These are phyloP conservation scores for Hexactinellida sp. DNA, from an alignment of 37 sponge, comb jelly and placozoan species.

Conservation along the genomic window DNA sequence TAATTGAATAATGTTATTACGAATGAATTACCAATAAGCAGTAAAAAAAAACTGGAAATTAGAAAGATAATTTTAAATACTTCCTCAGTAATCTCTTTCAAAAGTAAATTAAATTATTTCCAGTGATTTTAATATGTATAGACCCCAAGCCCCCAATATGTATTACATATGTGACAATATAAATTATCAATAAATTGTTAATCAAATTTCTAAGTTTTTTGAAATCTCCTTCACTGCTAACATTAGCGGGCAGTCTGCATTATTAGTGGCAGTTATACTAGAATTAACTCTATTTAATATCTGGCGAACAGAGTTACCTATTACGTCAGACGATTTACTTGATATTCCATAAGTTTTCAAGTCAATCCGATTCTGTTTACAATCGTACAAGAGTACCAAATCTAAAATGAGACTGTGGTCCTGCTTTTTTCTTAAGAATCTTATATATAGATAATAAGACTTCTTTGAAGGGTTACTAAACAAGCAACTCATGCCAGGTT, in stretches of 20 bases:
- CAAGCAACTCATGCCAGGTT: not conserved
- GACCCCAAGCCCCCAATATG: no score
- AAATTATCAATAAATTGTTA: not conserved
- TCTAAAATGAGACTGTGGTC: not conserved
- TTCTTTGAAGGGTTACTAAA: not conserved
- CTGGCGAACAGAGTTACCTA: not conserved
- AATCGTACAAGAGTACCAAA: not conserved
- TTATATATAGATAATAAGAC: not conserved
- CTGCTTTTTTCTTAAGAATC: not conserved
- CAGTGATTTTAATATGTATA: no score
- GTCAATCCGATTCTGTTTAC: not conserved
- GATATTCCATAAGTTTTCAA: constrained; percentile 8
- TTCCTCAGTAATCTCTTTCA: no score
- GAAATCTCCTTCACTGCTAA: not conserved
- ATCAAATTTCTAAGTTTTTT: not conserved
- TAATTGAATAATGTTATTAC: no score
- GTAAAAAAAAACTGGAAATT: no score
- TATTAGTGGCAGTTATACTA: not conserved
- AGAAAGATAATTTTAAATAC: no score
- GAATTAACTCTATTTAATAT: not conserved
- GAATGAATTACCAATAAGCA: no score
- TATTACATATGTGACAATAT: no score
- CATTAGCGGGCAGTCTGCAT: not conserved
- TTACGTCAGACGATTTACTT: not conserved
- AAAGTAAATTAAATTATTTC: no score